A percentile compares a stretch with the other conserved stretches of the same genome.
Evolutionary conservation across 2,888 invertebrate species (phyloP).

Genomic region (Polyommatus icarus): DNA sequence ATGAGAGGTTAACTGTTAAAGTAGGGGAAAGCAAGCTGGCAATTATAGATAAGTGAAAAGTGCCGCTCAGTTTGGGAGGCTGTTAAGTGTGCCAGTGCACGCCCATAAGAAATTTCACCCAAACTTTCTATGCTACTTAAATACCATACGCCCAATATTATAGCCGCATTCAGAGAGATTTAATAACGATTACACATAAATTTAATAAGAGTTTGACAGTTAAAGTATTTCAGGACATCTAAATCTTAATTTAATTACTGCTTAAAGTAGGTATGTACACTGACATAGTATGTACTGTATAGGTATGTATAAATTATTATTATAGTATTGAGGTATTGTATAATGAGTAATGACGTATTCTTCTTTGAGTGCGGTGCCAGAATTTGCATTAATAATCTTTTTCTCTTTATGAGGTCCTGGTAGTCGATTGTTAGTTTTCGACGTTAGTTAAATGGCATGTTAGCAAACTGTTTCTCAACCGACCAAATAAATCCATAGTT

Average conservation of each 20-base stretch:
- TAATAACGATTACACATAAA: too few species aligned
- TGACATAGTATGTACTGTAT: too few species aligned
- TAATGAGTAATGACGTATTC: too few species aligned
- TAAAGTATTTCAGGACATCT: too few species aligned
- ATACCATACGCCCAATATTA: background rate
- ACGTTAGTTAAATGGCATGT: background rate
- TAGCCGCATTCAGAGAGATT: too few species aligned
- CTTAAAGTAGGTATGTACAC: too few species aligned
- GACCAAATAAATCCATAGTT: too few species aligned
- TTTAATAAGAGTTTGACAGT: too few species aligned
- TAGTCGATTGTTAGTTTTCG: background rate
- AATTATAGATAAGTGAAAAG: slow-evolving; percentile 22
- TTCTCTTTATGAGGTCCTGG: background rate
- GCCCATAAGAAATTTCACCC: slow-evolving; percentile 13
- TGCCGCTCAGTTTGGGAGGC: background rate
- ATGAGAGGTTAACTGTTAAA: background rate
- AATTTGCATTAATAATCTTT: background rate
- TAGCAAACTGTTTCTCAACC: too few species aligned
- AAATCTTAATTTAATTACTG: too few species aligned
- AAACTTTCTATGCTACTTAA: slow-evolving; percentile 14
- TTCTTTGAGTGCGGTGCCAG: too few species aligned
- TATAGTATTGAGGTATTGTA: too few species aligned
- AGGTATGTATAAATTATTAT: background rate
- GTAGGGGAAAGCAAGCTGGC: slow-evolving; percentile 15
- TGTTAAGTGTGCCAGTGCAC: background rate